phyloP scores from a whole-genome alignment of 2,113 vertebrate species.

The Ptyas mucosa region DNA sequence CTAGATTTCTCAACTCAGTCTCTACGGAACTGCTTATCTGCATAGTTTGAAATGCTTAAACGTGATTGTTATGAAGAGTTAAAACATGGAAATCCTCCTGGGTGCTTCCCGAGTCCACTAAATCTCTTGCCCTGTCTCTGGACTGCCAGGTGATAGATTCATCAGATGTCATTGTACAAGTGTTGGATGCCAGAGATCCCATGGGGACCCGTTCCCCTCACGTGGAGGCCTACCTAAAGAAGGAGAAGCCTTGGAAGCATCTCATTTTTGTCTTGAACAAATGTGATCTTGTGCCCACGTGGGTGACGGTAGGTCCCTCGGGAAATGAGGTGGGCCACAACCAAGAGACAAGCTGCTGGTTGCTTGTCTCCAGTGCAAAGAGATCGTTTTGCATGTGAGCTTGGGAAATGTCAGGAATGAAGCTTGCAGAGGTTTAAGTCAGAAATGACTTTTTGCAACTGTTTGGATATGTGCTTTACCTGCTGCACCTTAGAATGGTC shows the following conservation, averaged over 20 bases:
- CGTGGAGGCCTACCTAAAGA: slow-evolving; percentile 92
- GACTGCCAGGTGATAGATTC: slow-evolving; percentile 89
- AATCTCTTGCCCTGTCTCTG: not conserved
- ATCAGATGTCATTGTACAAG: slow-evolving; percentile 96
- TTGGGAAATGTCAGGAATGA: slow-evolving; percentile 36
- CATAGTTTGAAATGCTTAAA: not conserved
- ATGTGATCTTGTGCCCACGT: slow-evolving; percentile 94
- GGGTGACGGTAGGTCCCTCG: slow-evolving; percentile 86
- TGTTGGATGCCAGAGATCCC: slow-evolving; percentile 95
- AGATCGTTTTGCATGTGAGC: slow-evolving; percentile 20
- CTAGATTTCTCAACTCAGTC: not conserved
- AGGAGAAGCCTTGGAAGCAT: slow-evolving; percentile 97
- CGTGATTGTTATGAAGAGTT: not conserved
- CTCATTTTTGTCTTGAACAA: slow-evolving; percentile 98
- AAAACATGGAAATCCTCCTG: not conserved
- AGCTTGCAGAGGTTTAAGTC: not conserved
- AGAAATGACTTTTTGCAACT: not conserved
- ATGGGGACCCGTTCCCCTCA: slow-evolving; percentile 90
- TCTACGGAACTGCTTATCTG: not conserved
- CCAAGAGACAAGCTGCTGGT: slow-evolving; percentile 23
- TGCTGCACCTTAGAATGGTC: not conserved
- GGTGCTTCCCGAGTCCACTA: not conserved
- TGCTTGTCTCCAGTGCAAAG: slow-evolving; percentile 37
- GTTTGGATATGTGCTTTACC: not conserved
- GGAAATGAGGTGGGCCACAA: not conserved